Evolutionary conservation across 2,797 vertebrate genomes (phyloP).

Genomic region (Pogoniulus pusillus): DNA sequence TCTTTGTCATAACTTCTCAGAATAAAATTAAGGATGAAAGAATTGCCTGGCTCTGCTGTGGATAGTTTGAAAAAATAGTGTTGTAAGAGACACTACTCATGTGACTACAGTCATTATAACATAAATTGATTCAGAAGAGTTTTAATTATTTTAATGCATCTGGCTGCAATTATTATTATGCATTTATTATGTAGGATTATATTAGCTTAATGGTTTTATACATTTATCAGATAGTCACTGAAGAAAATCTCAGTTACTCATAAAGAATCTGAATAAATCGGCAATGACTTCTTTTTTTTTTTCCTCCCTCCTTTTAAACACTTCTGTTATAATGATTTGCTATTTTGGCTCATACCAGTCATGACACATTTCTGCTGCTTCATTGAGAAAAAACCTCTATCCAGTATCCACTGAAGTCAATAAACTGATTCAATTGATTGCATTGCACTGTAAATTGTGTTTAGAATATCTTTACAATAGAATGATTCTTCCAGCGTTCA

Average conservation of each 20-base stretch:
- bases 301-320: neutral
- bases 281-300: neutral
- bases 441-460: neutral
- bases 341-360: constrained; percentile 1
- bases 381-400: constrained; percentile 12
- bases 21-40: constrained; percentile 20
- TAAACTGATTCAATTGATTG: neutral
- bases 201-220: constrained; percentile 62
- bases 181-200: constrained; percentile 53
- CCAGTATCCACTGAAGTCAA: neutral
- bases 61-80: constrained; percentile 41
- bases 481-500: neutral
- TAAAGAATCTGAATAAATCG: constrained; percentile 42
- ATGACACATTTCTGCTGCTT: constrained; percentile 25
- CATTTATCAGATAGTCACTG: constrained; percentile 50
- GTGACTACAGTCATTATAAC: constrained; percentile 33
- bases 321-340: constrained; percentile 8
- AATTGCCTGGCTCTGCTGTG: neutral
- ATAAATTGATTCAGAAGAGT: constrained; percentile 45
- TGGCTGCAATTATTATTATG: constrained; percentile 59
- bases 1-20: neutral
- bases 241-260: constrained; percentile 31
- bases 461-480: neutral
- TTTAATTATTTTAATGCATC: constrained; percentile 64
- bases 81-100: constrained; percentile 37